Conservation (phyloP, 2,888 invertebrate species). For the Caenorhabditis doughertyi region DNA sequence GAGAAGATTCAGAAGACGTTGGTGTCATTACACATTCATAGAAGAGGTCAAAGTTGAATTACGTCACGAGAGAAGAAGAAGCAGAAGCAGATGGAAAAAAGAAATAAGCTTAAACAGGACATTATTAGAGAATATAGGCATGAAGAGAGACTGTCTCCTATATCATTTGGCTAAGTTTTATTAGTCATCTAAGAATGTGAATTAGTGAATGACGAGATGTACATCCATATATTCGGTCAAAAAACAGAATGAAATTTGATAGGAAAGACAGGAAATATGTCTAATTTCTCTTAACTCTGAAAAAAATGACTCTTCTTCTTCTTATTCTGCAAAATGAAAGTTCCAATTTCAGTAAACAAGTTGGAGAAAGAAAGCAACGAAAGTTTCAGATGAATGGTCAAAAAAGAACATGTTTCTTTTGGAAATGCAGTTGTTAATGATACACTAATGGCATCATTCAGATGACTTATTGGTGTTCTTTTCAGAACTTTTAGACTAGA, state of each 20-base stretch:
- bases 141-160: slow-evolving; percentile 18
- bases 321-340: slow-evolving; percentile 13
- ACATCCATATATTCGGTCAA: slow-evolving; percentile 13
- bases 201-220: slow-evolving; percentile 29
- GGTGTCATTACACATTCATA: slow-evolving; percentile 43
- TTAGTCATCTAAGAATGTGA: slow-evolving; percentile 39
- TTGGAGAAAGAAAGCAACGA: not conserved
- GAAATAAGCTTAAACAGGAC: slow-evolving; percentile 54
- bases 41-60: slow-evolving; percentile 58
- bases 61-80: slow-evolving; percentile 46
- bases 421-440: not conserved
- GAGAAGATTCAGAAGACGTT: slow-evolving; percentile 40
- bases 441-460: not conserved
- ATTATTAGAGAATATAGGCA: slow-evolving; percentile 22
- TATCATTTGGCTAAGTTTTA: slow-evolving; percentile 35
- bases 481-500: too few species aligned
- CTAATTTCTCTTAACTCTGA: slow-evolving; percentile 22
- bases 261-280: slow-evolving; percentile 29
- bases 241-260: slow-evolving; percentile 28
- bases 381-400: not conserved
- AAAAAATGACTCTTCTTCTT: slow-evolving; percentile 21
- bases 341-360: slow-evolving; percentile 32
- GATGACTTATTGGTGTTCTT: not conserved
- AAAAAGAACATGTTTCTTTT: slow-evolving; percentile 12
- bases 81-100: not conserved